Evolutionary conservation across 2,888 invertebrate genomes (phyloP).

Genomic region (Lamproptera curius): DNA sequence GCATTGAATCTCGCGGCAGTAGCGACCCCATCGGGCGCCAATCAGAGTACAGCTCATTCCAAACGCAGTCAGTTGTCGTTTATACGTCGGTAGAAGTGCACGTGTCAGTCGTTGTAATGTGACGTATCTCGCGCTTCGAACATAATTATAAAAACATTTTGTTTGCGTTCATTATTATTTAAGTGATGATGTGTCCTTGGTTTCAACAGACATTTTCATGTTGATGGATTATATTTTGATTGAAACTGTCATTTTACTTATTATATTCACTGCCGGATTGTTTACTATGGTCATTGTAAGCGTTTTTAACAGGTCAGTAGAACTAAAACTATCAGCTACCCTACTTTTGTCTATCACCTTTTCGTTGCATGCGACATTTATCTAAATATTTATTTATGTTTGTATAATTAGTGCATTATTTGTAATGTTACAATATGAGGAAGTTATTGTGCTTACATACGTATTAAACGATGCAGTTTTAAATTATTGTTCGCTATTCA

Average conservation of each 20-base stretch:
- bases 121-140: constrained; percentile 38
- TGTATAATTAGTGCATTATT: constrained; percentile 9
- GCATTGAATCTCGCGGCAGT: constrained; percentile 24
- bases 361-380: constrained; percentile 17
- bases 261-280: constrained; percentile 48
- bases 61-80: constrained; percentile 47
- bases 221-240: constrained; percentile 44
- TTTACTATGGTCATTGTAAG: constrained; percentile 75
- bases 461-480: not conserved
- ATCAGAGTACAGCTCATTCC: constrained; percentile 44
- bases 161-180: constrained; percentile 51
- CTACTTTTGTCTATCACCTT: constrained; percentile 21
- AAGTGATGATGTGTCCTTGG: constrained; percentile 61
- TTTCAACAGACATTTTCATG: constrained; percentile 41
- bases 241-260: constrained; percentile 34
- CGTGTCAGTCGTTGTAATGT: constrained; percentile 43
- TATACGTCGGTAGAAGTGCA: constrained; percentile 39
- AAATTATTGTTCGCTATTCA: constrained; percentile 2
- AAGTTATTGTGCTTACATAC: not conserved
- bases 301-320: constrained; percentile 72
- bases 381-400: constrained; percentile 1
- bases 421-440: constrained; percentile 1
- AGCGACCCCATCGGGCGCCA: constrained; percentile 31
- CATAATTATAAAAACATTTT: constrained; percentile 35
- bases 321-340: constrained; percentile 7